A percentile compares a stretch with the other conserved stretches of the same genome.
Evolutionary conservation across 30 jellyfish, hydroid and myxozoan species (phyloP).

Genomic region (Nemopilema nomurai): DNA sequence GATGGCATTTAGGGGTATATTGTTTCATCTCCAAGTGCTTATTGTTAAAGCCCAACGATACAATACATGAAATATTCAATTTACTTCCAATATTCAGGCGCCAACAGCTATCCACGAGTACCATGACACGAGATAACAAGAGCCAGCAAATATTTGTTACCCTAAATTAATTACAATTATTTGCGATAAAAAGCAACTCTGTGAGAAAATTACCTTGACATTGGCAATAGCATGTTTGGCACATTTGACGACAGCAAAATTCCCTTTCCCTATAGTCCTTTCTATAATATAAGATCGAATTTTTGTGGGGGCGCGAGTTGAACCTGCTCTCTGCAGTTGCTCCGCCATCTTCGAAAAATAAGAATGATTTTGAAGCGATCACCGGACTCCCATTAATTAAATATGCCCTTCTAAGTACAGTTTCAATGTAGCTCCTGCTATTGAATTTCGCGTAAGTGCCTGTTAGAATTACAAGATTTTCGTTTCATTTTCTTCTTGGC

Average conservation of each 20-base stretch:
- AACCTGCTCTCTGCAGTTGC: conserved; percentile 39
- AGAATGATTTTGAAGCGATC: conserved; percentile 57
- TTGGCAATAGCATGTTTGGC: conserved; percentile 91
- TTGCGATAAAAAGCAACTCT: not conserved
- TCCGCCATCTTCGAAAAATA: conserved; percentile 82
- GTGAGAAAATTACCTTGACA: conserved; percentile 58
- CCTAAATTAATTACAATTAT: not conserved
- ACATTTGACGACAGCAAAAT: conserved; percentile 94
- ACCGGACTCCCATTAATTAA: conserved; percentile 51
- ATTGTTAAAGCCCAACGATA: not conserved
- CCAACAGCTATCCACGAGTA: conserved; percentile 6
- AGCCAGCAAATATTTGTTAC: conserved; percentile 7
- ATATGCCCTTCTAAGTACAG: conserved; percentile 54
- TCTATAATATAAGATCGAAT: conserved; percentile 82
- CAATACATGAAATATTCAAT: not conserved
- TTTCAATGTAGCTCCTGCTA: conserved; percentile 20
- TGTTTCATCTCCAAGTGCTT: not conserved
- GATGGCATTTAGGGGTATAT: not conserved
- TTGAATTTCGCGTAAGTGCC: not conserved
- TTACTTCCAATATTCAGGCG: not conserved
- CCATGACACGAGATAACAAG: conserved; percentile 1
- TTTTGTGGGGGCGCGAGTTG: conserved; percentile 78
- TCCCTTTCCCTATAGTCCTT: conserved; percentile 94
- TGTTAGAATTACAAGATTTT: no score
- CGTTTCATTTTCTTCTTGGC: no score